Evolutionary conservation across 2,113 vertebrate genomes (phyloP).

Genomic region (Eolophus roseicapilla): DNA sequence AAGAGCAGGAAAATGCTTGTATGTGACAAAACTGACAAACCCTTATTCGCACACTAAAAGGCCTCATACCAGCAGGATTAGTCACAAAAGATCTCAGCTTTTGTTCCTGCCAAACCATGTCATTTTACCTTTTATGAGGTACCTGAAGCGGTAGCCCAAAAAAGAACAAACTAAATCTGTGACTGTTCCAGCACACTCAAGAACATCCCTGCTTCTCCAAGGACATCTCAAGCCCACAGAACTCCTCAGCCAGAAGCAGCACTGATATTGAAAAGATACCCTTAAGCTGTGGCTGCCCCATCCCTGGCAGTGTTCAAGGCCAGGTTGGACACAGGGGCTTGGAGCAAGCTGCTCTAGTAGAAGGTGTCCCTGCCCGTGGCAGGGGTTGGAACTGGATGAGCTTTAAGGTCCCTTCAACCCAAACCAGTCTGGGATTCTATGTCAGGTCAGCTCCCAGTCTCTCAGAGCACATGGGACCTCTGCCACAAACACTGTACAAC

Average conservation of each 20-base stretch:
- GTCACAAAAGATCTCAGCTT: neutral
- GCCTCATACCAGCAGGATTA: neutral
- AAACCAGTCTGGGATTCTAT: neutral
- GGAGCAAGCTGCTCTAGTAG: neutral
- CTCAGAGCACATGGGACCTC: accelerated
- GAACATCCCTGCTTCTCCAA: neutral
- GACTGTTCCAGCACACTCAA: neutral
- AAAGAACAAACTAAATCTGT: neutral
- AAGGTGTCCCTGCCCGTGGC: neutral
- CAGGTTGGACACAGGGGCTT: neutral
- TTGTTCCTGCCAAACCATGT: neutral
- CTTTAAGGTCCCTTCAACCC: neutral
- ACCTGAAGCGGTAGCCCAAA: neutral
- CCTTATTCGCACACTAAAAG: too few species aligned
- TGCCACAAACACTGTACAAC: neutral
- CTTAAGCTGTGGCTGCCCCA: neutral
- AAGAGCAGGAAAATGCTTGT: too few species aligned
- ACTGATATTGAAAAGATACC: neutral
- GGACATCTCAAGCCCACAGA: neutral
- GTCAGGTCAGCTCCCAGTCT: too few species aligned
- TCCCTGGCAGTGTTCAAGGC: neutral
- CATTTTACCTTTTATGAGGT: neutral
- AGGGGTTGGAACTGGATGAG: neutral
- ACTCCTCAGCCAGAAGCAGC: neutral
- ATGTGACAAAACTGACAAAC: too few species aligned